Conservation (phyloP, 2,797 vertebrate genomes). For the Craterocephalus amniculus region DNA sequence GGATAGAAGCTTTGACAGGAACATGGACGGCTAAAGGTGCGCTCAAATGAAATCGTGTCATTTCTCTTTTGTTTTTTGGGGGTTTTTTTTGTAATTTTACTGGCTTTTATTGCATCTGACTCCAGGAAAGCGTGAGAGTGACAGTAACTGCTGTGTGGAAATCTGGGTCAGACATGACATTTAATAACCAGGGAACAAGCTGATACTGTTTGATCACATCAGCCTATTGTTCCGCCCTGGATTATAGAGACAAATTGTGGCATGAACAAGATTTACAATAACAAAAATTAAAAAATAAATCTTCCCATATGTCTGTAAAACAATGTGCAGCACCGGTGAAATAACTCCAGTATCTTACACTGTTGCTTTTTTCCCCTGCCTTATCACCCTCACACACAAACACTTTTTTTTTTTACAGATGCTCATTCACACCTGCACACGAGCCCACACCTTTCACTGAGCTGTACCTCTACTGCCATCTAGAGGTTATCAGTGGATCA, state of each 20-base stretch:
- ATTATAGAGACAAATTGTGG: conserved; percentile 72
- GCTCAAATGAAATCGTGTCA: conserved; percentile 43
- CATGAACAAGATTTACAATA: conserved; percentile 64
- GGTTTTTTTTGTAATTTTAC: conserved; percentile 11
- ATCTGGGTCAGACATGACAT: conserved; percentile 76
- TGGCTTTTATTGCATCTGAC: conserved; percentile 42
- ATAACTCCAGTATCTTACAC: conserved; percentile 57
- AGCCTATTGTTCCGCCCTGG: conserved; percentile 69
- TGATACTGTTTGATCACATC: conserved; percentile 74
- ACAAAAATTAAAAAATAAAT: no score
- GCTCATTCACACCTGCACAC: conserved; percentile 18
- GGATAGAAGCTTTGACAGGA: conserved; percentile 43
- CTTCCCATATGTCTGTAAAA: conserved; percentile 54
- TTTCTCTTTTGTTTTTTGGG: conserved; percentile 27
- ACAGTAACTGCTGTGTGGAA: conserved; percentile 60
- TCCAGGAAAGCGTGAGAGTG: conserved; percentile 56
- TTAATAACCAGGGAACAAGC: conserved; percentile 75
- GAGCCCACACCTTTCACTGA: conserved; percentile 12
- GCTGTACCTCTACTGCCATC: conserved; percentile 75
- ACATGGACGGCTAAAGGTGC: conserved; percentile 42
- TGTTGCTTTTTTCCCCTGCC: conserved; percentile 23
- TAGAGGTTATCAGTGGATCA: conserved; percentile 43
- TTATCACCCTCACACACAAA: conserved; percentile 54
- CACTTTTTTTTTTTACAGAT: conserved; percentile 18
- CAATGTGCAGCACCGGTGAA: conserved; percentile 62